Evolutionary conservation across 2,888 invertebrate species (phyloP), one percentile per base, ranked within the genome.

Genomic region (Campoplex capitator): DNA sequence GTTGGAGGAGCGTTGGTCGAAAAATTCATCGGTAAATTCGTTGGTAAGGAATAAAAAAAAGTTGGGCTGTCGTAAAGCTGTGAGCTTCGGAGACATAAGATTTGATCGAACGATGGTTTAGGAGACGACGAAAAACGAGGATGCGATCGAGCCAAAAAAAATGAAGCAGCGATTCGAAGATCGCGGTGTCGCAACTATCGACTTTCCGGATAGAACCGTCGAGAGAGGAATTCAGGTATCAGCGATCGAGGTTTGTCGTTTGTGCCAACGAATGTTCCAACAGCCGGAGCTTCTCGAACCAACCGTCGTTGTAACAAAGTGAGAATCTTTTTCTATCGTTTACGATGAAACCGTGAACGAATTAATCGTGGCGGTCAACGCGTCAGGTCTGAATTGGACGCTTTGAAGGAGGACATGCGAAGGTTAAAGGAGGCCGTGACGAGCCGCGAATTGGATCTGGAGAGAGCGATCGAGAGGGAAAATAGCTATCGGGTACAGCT

Each of bases 401-500:
- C 89, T n/a, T 70, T 94, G 70, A 93, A 93, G 67, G 90, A 77
- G 3, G 92, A 93, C 77, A 92, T 93, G 92, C 91, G 89, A 71
- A 90, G 88, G 28, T 85, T 94, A 62, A 91, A 91, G 35, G 92
- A 93, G 70, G 91, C 91, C 0, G 89, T 94, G n/a, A 89, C 91
- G 16, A 88, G 86, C 1, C 90, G 91, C 92, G 93, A 88, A 89
- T 92, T 77, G 88, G 90, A 9, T 92, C 92, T 92, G 89, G 92
- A 74, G 88, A 90, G 80, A 75, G 90, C 91, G 0, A 76, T 91
- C 84, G 92, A 92, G 77, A 91, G 92, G 3, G 93, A 94, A 76
- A 89, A 92, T 70, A 91, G 88, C 75, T 93, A 93, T 81, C 90
- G 90, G n/a, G 91, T 91, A 45, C 92, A 93, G 87, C 91, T 93